Evolutionary conservation across 2,797 vertebrate genomes (phyloP), one percentile per base, ranked within the genome.

Genomic region (Yasuhikotakia modesta): DNA sequence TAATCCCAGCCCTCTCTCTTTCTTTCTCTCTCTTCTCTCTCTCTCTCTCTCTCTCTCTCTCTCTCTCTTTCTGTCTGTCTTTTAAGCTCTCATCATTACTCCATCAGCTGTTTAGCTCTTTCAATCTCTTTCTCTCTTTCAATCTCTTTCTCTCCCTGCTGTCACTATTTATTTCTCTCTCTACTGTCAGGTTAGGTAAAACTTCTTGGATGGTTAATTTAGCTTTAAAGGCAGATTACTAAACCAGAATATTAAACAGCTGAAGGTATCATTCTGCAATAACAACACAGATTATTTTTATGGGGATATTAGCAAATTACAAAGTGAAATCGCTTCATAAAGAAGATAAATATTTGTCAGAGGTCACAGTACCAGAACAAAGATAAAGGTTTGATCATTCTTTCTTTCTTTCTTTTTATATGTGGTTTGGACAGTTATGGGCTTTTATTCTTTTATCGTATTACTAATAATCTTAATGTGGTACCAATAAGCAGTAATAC

Each of bases 21-120:
- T n/a, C n/a, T n/a, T n/a, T n/a, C n/a, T n/a, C n/a, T n/a, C n/a
- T n/a, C n/a, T n/a, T 73, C 17, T 50, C 11, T 73, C n/a, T 79
- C 27, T 72, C 46, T 73, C 64, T 66, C 22, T 71, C 65, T 53
- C n/a, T 17, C 69, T 78, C 4, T 69, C 61, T 76, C 17, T 50
- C 11, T 73, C 21, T 79, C 24, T 70, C 46, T 76, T 14, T 50
- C 7, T 73, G n/a, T 79, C 24, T 72, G 39, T 73, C 64, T 66
- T 22, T 71, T 69, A 53, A n/a, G 19, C 69, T 78, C 3, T 69
- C 67, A 19, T 81, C 52, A 64, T 55, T 11, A 10, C 77, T 73
- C 60, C 66, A n/a, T 79, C 78, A 73, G 78, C 76, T 58, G 63
- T 82, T 69, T 79, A 78, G 14, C 65, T 7, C 27, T 70, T 52